Conservation (phyloP, 2,888 invertebrate genomes). For the Tiliacea aurago region DNA sequence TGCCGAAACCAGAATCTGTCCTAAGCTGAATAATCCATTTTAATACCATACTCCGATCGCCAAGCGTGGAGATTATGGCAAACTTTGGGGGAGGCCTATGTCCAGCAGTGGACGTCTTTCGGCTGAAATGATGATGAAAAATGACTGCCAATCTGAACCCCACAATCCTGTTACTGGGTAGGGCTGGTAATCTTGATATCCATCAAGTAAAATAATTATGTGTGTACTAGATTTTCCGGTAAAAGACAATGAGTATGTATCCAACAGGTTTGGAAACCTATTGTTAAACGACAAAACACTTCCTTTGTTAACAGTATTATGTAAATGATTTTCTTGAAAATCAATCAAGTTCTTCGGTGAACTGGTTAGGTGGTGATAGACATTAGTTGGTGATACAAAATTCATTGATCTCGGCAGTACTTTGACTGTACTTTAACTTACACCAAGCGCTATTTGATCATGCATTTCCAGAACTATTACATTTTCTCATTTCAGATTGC, state of each 20-base stretch:
- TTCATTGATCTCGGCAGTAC: neutral
- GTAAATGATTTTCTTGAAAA: neutral
- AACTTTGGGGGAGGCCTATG: no score
- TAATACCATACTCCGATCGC: no score
- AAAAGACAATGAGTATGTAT: conserved; percentile 3
- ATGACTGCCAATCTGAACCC: no score
- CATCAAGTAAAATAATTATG: neutral
- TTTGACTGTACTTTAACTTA: no score
- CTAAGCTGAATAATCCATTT: no score
- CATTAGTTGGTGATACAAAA: no score
- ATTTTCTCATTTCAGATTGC: neutral
- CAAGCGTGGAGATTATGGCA: no score
- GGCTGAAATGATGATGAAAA: no score
- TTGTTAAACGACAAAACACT: neutral
- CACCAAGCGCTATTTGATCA: neutral
- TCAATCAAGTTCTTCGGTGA: neutral
- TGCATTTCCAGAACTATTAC: neutral
- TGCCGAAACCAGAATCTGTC: no score
- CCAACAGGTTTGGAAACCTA: neutral
- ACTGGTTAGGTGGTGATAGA: neutral
- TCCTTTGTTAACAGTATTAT: neutral
- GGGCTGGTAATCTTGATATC: neutral
- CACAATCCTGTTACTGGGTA: no score
- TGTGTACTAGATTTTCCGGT: neutral
- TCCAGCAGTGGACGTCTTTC: no score